A percentile compares a stretch with the other conserved stretches of the same genome.
Conservation (phyloP, 1,140 invertebrate genomes). For the Anastatus disparis region DNA sequence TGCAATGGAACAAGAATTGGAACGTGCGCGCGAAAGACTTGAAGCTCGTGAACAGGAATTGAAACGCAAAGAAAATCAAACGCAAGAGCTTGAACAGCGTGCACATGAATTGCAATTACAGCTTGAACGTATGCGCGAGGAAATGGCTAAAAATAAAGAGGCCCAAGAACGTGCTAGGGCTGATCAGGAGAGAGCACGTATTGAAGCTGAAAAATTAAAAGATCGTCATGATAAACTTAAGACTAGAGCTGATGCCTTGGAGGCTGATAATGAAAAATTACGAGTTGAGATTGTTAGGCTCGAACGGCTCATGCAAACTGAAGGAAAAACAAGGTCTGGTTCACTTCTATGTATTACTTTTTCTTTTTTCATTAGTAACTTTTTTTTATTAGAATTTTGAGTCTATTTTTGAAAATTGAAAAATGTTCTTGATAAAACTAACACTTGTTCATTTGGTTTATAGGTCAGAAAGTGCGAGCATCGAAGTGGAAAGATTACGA, state of each 20-base stretch:
- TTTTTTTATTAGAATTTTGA: too few species aligned
- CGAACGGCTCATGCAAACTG: conserved; percentile 72
- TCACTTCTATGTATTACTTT: not conserved
- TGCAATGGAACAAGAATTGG: conserved; percentile 78
- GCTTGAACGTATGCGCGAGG: conserved; percentile 80
- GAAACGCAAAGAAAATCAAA: conserved; percentile 74
- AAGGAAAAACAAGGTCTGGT: conserved; percentile 61
- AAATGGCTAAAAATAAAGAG: conserved; percentile 77
- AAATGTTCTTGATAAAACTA: too few species aligned
- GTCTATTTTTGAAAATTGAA: too few species aligned
- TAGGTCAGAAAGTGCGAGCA: conserved; percentile 64
- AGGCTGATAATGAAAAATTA: conserved; percentile 80
- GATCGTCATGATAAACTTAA: conserved; percentile 86
- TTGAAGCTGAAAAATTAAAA: conserved; percentile 86
- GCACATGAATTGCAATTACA: conserved; percentile 83
- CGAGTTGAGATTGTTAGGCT: conserved; percentile 76
- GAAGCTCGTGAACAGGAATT: conserved; percentile 80
- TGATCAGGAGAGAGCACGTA: conserved; percentile 82
- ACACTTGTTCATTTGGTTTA: not conserved
- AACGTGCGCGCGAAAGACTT: conserved; percentile 79
- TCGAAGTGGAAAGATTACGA: conserved; percentile 84
- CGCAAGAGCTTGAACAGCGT: conserved; percentile 79
- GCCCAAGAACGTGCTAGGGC: conserved; percentile 80
- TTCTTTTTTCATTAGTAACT: not conserved
- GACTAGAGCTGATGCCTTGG: conserved; percentile 73